Conservation (phyloP, 2,113 vertebrate genomes). For the Mirounga angustirostris region DNA sequence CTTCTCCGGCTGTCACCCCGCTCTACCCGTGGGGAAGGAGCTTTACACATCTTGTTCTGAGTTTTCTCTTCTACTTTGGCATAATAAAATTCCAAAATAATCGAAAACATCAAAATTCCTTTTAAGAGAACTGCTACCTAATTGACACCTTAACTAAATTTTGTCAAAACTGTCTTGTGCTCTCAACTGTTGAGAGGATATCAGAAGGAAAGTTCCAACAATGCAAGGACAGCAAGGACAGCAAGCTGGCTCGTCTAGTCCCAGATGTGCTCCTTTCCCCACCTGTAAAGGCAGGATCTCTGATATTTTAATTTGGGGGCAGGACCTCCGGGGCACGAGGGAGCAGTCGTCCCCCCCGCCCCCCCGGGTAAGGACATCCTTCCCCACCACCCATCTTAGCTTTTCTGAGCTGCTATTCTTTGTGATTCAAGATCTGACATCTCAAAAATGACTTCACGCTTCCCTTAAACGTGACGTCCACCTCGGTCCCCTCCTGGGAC, state of each 20-base stretch:
- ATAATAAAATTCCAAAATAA: not conserved
- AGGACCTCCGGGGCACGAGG: not conserved
- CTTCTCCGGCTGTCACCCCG: accelerated
- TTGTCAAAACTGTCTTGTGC: not conserved
- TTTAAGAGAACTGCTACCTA: not conserved
- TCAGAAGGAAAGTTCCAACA: no score
- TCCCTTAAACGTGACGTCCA: not conserved
- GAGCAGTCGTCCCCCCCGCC: not conserved
- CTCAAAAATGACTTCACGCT: no score
- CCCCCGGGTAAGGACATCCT: accelerated
- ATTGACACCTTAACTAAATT: not conserved
- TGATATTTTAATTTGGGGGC: not conserved
- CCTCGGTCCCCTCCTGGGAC: no score
- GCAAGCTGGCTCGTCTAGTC: no score
- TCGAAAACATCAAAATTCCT: not conserved
- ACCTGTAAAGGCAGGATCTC: not conserved
- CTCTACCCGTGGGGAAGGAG: accelerated
- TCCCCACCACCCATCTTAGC: accelerated
- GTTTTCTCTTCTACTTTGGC: not conserved
- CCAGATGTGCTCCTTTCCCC: not conserved
- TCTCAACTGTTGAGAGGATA: no score
- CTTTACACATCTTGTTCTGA: no score
- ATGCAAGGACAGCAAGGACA: not conserved
- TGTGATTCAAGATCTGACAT: not conserved
- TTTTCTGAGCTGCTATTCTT: not conserved